Base-by-base conservation (phyloP, 2,888 invertebrate genomes). In the Drosophila eohydei region DNA sequence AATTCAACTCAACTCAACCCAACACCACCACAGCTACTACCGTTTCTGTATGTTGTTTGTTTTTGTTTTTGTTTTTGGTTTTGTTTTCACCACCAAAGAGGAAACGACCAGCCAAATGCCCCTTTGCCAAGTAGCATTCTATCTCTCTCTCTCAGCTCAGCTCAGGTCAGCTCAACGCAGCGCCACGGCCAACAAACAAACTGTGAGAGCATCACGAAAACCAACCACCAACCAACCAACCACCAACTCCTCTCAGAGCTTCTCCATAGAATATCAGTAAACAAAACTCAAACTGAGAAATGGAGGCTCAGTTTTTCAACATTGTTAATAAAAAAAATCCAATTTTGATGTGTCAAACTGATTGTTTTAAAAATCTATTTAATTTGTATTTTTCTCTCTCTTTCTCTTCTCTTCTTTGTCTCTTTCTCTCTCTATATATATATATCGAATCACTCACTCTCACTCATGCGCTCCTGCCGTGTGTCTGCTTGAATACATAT, bases 341-440 rank as follows among this genome's bases (percentile, higher is more conserved):
- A 54, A 38, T 40, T 34, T 61, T 62, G 21, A 55, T 61, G 62
- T 68, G 34, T 44, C 41, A 26, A 14, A 58, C 44, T 30, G 40
- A 56, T 61, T 50, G 55, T 65, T 32, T 41, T 52, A 80, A 67
- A 40, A 75, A 77, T 59, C 70, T 71, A 83, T 80, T 88, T 78
- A 86, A 88, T 83, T 72, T 68, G 57, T 88, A 73, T 86, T 70
- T 79, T 71, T 69, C 50, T 58, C 40, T 56, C 16, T 65, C 50
- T 75, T 30, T 30, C 9, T 28, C n/a, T 44, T 65, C 34, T 48
- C 12, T 11, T 71, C 38, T 62, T 36, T 60, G n/a, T 69, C 41
- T 51, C 38, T 51, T 28, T 59, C 21, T 56, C 40, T 71, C 16
- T 63, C 43, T 58, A 44, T 71, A n/a, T 70, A 38, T 64, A n/a